These are phyloP conservation scores for Malacoraja senta DNA, from an alignment of 2,797 vertebrate genomes.

Conservation along the genomic window DNA sequence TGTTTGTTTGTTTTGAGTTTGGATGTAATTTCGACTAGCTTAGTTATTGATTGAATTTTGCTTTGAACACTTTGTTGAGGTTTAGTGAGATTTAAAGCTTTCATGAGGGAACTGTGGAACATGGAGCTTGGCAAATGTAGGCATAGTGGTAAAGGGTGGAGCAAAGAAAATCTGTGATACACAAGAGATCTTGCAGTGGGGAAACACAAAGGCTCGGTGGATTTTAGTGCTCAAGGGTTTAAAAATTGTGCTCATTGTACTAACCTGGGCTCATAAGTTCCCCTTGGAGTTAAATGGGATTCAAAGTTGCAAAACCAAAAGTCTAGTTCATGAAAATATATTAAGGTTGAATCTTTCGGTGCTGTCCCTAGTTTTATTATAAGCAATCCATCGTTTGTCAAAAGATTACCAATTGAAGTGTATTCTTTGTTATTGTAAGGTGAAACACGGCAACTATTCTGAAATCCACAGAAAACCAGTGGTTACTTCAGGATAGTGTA, in stretches of 20 bases:
- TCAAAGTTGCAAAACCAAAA: too few relatives aligned
- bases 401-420: neutral
- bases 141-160: neutral
- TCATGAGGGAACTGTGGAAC: neutral
- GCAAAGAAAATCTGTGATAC: neutral
- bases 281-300: neutral
- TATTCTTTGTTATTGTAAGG: neutral
- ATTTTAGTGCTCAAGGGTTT: neutral
- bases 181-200: neutral
- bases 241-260: neutral
- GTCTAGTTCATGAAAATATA: neutral
- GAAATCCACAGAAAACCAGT: neutral
- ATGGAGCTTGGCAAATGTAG: too few relatives aligned
- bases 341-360: neutral
- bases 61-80: neutral
- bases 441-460: neutral
- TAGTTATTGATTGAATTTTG: neutral
- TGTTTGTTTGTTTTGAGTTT: neutral
- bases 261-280: too few relatives aligned
- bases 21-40: neutral
- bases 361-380: neutral
- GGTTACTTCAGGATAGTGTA: neutral
- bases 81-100: neutral
- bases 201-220: neutral
- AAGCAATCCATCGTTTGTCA: neutral